These are phyloP conservation scores for Caradrina kadenii DNA, from an alignment of 2,888 invertebrate species.

Conservation along the genomic window DNA sequence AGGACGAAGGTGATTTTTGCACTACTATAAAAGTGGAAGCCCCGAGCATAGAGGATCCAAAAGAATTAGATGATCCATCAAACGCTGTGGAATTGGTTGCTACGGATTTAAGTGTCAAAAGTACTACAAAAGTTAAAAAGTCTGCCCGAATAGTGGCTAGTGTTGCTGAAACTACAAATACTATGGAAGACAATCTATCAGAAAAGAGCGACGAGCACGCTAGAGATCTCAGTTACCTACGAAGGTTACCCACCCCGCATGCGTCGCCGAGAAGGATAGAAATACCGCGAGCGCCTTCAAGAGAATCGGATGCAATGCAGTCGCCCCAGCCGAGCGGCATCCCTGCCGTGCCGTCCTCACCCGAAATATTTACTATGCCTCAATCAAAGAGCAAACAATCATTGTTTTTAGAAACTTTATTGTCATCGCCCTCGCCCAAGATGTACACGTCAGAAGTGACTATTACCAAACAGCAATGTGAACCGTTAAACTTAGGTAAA, in stretches of 20 bases:
- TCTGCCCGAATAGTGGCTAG: conserved; percentile 63
- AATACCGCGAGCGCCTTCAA: conserved; percentile 91
- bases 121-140: conserved; percentile 73
- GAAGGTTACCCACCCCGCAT: conserved; percentile 84
- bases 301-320: conserved; percentile 93
- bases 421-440: conserved; percentile 91
- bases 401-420: conserved; percentile 91
- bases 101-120: conserved; percentile 90
- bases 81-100: conserved; percentile 86
- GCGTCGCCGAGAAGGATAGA: conserved; percentile 86
- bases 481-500: conserved; percentile 93
- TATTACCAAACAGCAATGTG: conserved; percentile 90
- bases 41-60: conserved; percentile 42
- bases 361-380: conserved; percentile 91
- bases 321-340: conserved; percentile 94
- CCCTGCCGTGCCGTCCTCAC: conserved; percentile 93
- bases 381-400: conserved; percentile 87
- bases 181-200: conserved; percentile 77
- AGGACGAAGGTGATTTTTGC: conserved; percentile 57
- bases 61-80: conserved; percentile 66
- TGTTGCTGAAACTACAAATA: conserved; percentile 73
- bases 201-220: conserved; percentile 90
- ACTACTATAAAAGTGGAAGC: conserved; percentile 57
- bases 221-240: conserved; percentile 91
- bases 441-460: conserved; percentile 91